Evolutionary conservation across 1,140 invertebrate species (phyloP), one percentile per base, ranked within the genome.

Genomic region (Oryctes rhinoceros): DNA sequence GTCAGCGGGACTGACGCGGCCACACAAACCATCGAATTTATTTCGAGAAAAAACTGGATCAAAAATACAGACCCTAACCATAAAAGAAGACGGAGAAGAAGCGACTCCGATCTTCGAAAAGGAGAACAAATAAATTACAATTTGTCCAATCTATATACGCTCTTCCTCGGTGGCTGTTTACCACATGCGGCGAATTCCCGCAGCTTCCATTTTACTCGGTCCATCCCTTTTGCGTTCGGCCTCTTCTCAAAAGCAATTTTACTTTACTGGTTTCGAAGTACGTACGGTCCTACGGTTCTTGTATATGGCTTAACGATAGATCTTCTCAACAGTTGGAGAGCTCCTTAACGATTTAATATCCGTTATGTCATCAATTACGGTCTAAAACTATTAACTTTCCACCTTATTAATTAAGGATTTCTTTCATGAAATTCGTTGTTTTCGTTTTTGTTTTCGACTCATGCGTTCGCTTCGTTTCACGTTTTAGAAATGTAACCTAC

Each of bases 371-470:
- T 71, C 65, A 71, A 71, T 71, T 71, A 71, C 65, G 65, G 20
- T 71, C 65, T 37, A 37, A 71, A 71, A 37, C 65, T 71, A 71
- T 71, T 71, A 71, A 24, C 65, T 71, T 71, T 71, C 65, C 65
- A 71, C 65, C 65, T 71, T 71, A 71, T 71, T 71, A 71, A 71
- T 71, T 71, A 71, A 71, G 65, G 24, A 71, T 71, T 71, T 71
- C 35, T 71, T 71, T 71, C 65, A 13, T 37, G 35, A 24, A 71
- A 71, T 35, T 71, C 65, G 65, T 71, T 71, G 11, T 30, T 20
- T 71, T 71, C 24, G 18, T 71, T 35, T 37, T 20, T n/a, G 53
- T n/a, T 62, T 37, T 71, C 20, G 65, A 10, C 18, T 37, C 18
- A 59, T 71, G 65, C 65, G 20, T 71, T 71, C 65, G 24, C 20